Base-by-base conservation (phyloP, 2,888 invertebrate species). In the Pollenia labialis region DNA sequence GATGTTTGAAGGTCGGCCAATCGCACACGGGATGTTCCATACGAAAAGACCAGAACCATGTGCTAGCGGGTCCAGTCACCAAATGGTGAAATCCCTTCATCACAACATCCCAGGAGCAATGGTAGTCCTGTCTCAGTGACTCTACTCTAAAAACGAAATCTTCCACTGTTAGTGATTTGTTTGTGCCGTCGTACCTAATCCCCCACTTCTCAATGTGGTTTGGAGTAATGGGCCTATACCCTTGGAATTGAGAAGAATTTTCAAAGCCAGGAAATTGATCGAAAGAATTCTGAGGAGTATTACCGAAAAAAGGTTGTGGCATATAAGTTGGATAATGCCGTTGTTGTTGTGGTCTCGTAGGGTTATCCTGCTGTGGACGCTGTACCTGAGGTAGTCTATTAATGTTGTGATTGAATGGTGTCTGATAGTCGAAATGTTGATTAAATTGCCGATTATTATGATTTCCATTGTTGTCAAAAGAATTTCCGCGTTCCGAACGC, bases 141-240 rank as follows among this genome's bases (percentile, higher is more conserved):
- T 23, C 23, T 23, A 23, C 23, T 23, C 52, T 12, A 4, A 69
- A 69, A 9, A 32, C 12, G 4, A 72, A 72, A 3, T 32, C 58
- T 23, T 72, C 72, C 0, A 72, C 48, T 4, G 44, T 58, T 6
- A 46, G 8, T 0, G 58, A 48, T 23, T 72, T 72, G 42, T 72
- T 60, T 0, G 23, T 12, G 0, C 23, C 46, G 9, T 72, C 72
- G 12, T 48, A 72, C 32, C 48, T 44, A 4, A 58, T 46, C 10
- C 72, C 72, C 72, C 72, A 72, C 58, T 72, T 72, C 18, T 72
- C 58, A 2, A 58, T 7, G 1, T 52, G 52, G 9, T 52, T n/a
- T 16, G 52, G 52, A 4, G 52, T 10, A 8, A 52, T 52, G 6
- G 52, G 16, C 0, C 4, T n/a, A 16, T 52, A 16, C n/a, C 9